Base-by-base conservation (phyloP, 2,888 invertebrate species). In the Tetropium fuscum region DNA sequence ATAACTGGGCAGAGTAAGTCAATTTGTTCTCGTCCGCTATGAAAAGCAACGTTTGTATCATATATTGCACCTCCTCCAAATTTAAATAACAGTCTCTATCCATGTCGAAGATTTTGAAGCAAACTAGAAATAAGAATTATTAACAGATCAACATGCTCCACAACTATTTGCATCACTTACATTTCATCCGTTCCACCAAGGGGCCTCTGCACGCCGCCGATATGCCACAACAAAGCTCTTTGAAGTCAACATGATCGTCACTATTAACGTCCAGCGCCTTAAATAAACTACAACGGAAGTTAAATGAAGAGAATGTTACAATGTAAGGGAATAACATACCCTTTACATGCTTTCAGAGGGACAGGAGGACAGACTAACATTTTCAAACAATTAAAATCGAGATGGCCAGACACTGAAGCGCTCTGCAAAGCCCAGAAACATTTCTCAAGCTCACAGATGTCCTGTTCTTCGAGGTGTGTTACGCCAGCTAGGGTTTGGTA, bases 171-270 rank as follows among this genome's bases (percentile, higher is more conserved):
- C n/a, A n/a, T n/a, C n/a, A 67, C 73, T 71, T 71, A 78, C 80
- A 95, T 80, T 96, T 95, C 70, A 94, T 91, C 70, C 96, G 83
- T 81, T 96, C 95, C 0, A 91, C 91, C 32, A 88, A 84, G 0
- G 97, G 97, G 1, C 96, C 96, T 11, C 96, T 83, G 78, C 96
- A 96, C 18, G 96, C 95, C 0, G 96, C 96, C 57, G 96, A 96
- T 19, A 97, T 90, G 0, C 97, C 97, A 80, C 97, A 97, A 68
- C 95, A 96, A 74, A 97, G 87, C 83, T 97, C 97, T 81, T 96
- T 96, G 77, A 97, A 96, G 83, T 97, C 96, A 51, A 97, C 92
- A 75, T 95, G 94, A 3, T 92, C 93, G 80, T 97, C 96, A 11
- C 91, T 84, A 80, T 97, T 97, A 79, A 97, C 96, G 81, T 97